Evolutionary conservation across 2,888 invertebrate species (phyloP).

Genomic region (Chymomyza caudatula): DNA sequence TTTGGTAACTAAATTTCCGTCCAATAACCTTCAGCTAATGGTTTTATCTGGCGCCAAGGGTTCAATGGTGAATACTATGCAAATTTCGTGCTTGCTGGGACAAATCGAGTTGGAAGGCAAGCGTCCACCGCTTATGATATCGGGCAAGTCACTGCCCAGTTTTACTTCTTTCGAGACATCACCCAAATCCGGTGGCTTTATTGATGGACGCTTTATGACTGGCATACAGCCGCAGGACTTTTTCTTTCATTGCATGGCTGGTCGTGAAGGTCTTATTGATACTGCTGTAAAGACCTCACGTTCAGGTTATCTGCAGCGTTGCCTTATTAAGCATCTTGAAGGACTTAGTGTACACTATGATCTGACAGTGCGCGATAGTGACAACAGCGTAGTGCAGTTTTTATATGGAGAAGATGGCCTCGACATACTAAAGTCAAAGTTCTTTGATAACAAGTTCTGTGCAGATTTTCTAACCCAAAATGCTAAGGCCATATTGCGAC

Average conservation of each 20-base stretch:
- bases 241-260: conserved; percentile 99
- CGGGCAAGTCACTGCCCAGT: conserved; percentile 90
- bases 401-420: conserved; percentile 96
- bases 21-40: conserved; percentile 98
- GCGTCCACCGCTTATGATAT: conserved; percentile 95
- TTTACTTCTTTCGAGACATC: conserved; percentile 92
- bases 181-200: conserved; percentile 96
- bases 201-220: conserved; percentile 97
- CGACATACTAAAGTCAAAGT: conserved; percentile 92
- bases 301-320: conserved; percentile 97
- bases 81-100: conserved; percentile 97
- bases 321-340: conserved; percentile 98
- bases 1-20: conserved; percentile 91
- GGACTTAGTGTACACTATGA: conserved; percentile 96
- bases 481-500: conserved; percentile 82
- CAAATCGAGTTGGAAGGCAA: conserved; percentile 99
- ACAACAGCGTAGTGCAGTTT: conserved; percentile 94
- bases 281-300: conserved; percentile 99
- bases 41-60: conserved; percentile 99
- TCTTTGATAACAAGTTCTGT: conserved; percentile 84
- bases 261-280: conserved; percentile 98
- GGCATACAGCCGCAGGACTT: conserved; percentile 99
- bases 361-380: conserved; percentile 95
- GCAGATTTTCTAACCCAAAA: conserved; percentile 91
- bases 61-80: conserved; percentile 98